A percentile compares a stretch with the other conserved stretches of the same genome.
Evolutionary conservation across 2,888 invertebrate species (phyloP).

Genomic region (Lamellibrachia columna): DNA sequence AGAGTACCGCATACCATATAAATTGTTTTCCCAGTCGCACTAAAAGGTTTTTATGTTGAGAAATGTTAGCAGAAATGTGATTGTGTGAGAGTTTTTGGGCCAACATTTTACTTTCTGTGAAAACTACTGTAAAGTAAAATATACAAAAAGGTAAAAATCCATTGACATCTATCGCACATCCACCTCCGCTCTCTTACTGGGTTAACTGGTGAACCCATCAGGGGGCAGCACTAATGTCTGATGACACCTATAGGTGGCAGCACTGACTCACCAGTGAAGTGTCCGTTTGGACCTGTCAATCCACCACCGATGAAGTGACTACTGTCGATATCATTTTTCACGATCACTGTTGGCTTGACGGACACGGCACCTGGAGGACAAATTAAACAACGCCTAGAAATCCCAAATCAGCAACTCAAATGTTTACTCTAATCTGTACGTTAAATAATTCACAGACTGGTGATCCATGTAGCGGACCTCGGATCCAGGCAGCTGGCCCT

Average conservation of each 20-base stretch:
- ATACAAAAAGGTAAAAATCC: background rate
- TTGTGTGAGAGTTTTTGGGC: background rate
- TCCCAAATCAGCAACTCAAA: background rate
- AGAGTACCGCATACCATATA: no score
- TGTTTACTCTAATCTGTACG: background rate
- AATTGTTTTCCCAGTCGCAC: no score
- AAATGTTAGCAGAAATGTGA: background rate
- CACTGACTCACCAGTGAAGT: constrained; percentile 22
- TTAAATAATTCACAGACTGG: background rate
- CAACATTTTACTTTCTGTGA: background rate
- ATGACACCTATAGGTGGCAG: background rate
- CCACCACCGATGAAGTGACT: constrained; percentile 31
- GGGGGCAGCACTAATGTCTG: background rate
- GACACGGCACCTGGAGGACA: constrained; percentile 23
- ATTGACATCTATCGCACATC: background rate
- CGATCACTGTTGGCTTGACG: constrained; percentile 28
- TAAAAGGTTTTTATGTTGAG: no score
- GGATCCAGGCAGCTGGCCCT: no score
- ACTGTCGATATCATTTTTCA: constrained; percentile 23
- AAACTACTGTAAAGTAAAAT: background rate
- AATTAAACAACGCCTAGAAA: background rate
- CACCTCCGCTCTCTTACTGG: background rate
- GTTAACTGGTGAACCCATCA: background rate
- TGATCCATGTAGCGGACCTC: background rate
- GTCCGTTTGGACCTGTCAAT: constrained; percentile 27